Evolutionary conservation across 2,113 vertebrate genomes (phyloP).

Genomic region (Ranitomeya variabilis): DNA sequence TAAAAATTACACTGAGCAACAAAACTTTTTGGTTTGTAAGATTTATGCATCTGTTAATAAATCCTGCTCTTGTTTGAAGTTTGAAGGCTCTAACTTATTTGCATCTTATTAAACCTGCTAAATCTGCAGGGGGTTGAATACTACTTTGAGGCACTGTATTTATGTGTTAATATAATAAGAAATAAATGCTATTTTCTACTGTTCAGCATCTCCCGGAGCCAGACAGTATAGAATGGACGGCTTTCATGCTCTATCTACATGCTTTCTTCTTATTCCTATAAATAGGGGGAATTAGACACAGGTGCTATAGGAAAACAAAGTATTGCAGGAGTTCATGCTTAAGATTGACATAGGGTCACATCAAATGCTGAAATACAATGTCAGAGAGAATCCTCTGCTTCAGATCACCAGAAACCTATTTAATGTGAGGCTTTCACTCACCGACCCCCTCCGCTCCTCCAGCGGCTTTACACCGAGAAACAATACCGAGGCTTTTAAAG

Average conservation of each 20-base stretch:
- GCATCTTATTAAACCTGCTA: too few species aligned
- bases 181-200: not conserved
- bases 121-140: too few species aligned
- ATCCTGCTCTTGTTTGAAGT: too few species aligned
- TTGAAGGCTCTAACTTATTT: too few species aligned
- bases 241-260: not conserved
- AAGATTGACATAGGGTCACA: constrained; percentile 16
- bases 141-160: too few species aligned
- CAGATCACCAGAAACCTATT: constrained; percentile 8
- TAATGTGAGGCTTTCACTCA: constrained; percentile 22
- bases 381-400: not conserved
- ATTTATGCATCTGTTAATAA: too few species aligned
- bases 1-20: too few species aligned
- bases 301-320: not conserved
- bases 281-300: not conserved
- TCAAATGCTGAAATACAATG: constrained; percentile 21
- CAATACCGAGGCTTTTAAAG: constrained; percentile 27
- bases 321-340: not conserved
- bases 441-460: not conserved
- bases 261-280: not conserved
- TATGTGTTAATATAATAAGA: not conserved
- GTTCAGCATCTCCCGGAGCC: not conserved
- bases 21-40: too few species aligned
- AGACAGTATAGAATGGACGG: not conserved
- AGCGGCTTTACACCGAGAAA: constrained; percentile 33